Percentiles rank a stretch among this genome's conserved stretches.
phyloP scores from a whole-genome alignment of 2,113 vertebrate species.

The Ptilorrhoa leucosticta region DNA sequence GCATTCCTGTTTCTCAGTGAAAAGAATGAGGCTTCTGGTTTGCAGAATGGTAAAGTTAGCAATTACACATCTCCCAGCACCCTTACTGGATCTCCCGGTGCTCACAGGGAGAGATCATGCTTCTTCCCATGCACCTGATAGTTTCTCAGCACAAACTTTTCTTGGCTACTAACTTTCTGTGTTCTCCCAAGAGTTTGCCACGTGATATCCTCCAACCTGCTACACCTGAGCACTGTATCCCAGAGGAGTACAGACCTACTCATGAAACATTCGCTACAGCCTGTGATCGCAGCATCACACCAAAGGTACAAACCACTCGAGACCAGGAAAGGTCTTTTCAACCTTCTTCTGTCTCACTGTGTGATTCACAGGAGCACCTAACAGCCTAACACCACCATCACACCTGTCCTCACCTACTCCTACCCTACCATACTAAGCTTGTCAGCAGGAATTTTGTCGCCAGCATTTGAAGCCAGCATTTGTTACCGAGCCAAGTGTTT shows the following conservation, averaged over 20 bases:
- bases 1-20: background rate
- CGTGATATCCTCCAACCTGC: background rate
- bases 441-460: background rate
- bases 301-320: background rate
- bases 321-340: background rate
- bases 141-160: background rate
- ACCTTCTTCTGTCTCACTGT: background rate
- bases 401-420: conserved; percentile 31
- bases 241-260: background rate
- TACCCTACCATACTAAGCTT: background rate
- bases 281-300: background rate
- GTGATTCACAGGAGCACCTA: conserved; percentile 24
- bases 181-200: background rate
- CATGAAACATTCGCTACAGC: background rate
- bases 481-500: background rate
- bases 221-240: background rate
- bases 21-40: background rate
- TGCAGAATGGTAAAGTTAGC: background rate
- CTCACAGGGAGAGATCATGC: background rate
- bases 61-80: background rate
- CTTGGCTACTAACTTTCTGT: background rate
- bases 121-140: background rate
- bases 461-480: background rate
- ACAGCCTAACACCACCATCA: background rate
- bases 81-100: background rate